A percentile compares a stretch with the other conserved stretches of the same genome.
phyloP scores from a whole-genome alignment of 1,140 invertebrate species.

The Drosophila sulfurigaster region DNA sequence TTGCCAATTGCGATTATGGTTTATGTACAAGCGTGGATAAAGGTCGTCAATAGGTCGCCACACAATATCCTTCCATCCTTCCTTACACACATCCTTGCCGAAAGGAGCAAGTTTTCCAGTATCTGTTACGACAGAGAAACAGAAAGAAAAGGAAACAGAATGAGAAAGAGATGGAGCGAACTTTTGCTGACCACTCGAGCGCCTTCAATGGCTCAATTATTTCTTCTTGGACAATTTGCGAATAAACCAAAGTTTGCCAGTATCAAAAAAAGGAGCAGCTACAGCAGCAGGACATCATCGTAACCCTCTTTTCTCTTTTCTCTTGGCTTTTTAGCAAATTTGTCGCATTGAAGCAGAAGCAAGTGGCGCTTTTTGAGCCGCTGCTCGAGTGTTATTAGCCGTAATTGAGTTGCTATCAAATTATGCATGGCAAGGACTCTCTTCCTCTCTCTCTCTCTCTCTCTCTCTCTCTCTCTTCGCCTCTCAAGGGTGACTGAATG shows the following conservation, averaged over 20 bases:
- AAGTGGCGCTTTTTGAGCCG: slow-evolving; percentile 16
- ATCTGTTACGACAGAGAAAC: slow-evolving; percentile 46
- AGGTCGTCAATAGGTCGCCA: slow-evolving; percentile 82
- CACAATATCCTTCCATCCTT: slow-evolving; percentile 22
- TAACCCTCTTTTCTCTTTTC: not conserved
- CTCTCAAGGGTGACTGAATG: not conserved
- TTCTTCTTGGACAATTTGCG: slow-evolving; percentile 53
- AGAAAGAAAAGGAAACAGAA: slow-evolving; percentile 15
- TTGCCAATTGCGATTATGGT: slow-evolving; percentile 84
- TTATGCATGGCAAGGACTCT: slow-evolving; percentile 46
- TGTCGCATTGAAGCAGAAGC: slow-evolving; percentile 20
- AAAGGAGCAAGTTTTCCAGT: slow-evolving; percentile 74
- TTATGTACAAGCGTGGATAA: slow-evolving; percentile 75
- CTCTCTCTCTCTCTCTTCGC: not conserved
- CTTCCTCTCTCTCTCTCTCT: not conserved
- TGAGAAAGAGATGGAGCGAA: slow-evolving; percentile 16
- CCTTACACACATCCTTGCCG: slow-evolving; percentile 7
- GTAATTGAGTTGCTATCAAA: slow-evolving; percentile 52
- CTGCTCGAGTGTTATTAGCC: slow-evolving; percentile 51
- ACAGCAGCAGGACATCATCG: slow-evolving; percentile 1
- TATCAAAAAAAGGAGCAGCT: slow-evolving; percentile 14
- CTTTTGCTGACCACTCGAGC: slow-evolving; percentile 74
- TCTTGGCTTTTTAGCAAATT: not conserved
- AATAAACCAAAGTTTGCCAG: slow-evolving; percentile 55
- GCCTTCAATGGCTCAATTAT: slow-evolving; percentile 82